Conservation (phyloP, 2,888 invertebrate species). For the Empis livida region DNA sequence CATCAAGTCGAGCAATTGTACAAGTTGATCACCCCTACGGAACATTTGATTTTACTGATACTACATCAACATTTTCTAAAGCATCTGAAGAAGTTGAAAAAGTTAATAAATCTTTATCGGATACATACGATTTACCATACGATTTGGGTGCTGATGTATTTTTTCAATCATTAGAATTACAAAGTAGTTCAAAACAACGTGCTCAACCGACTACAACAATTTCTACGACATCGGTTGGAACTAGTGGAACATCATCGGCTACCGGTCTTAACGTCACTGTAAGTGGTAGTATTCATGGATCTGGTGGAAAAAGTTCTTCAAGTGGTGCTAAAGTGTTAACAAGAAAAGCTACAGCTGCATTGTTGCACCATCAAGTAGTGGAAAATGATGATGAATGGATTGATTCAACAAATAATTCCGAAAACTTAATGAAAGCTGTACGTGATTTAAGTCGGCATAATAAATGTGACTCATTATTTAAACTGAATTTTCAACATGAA, state of each 20-base stretch:
- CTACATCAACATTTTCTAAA: slow-evolving; percentile 21
- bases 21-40: slow-evolving; percentile 25
- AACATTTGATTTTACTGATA: slow-evolving; percentile 23
- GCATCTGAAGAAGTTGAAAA: slow-evolving; percentile 23
- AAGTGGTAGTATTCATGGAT: neutral
- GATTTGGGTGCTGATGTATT: slow-evolving; percentile 70
- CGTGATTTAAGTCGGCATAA: slow-evolving; percentile 47
- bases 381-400: slow-evolving; percentile 26
- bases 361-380: slow-evolving; percentile 30
- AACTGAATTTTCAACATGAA: slow-evolving; percentile 24
- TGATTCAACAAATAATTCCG: slow-evolving; percentile 21
- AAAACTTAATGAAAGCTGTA: slow-evolving; percentile 50
- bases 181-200: slow-evolving; percentile 49
- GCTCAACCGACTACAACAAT: slow-evolving; percentile 8
- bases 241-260: slow-evolving; percentile 26
- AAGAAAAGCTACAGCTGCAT: slow-evolving; percentile 32
- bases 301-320: neutral
- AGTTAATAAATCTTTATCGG: slow-evolving; percentile 23
- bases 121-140: slow-evolving; percentile 40
- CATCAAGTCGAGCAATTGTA: slow-evolving; percentile 13
- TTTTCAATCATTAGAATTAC: slow-evolving; percentile 69
- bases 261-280: slow-evolving; percentile 9
- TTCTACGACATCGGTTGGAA: slow-evolving; percentile 8
- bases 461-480: slow-evolving; percentile 39
- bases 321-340: slow-evolving; percentile 31